phyloP scores from a whole-genome alignment of 2,797 vertebrate species.

The Silurus aristotelis region DNA sequence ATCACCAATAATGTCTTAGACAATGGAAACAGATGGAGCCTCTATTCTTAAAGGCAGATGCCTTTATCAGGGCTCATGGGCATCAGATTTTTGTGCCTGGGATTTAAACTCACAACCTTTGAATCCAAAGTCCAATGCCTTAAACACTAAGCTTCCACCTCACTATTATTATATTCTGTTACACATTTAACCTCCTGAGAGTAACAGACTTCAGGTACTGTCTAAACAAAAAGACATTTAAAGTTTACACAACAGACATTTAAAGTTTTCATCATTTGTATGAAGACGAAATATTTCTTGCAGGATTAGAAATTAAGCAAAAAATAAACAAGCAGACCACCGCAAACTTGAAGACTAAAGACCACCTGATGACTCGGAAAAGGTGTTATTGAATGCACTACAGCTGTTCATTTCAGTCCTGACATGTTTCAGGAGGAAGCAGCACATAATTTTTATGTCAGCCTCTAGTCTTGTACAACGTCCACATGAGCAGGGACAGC shows the following conservation, averaged over 20 bases:
- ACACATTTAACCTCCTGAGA: conserved; percentile 44
- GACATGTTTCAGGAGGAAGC: conserved; percentile 22
- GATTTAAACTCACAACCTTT: no score
- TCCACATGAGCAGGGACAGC: not conserved
- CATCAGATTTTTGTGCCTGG: no score
- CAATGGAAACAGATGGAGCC: not conserved
- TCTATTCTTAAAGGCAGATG: not conserved
- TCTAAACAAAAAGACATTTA: conserved; percentile 52
- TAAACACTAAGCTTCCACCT: no score
- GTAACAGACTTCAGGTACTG: conserved; percentile 24
- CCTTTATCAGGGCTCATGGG: no score
- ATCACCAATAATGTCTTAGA: not conserved
- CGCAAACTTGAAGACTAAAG: conserved; percentile 45
- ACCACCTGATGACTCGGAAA: conserved; percentile 55
- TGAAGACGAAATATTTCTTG: conserved; percentile 56
- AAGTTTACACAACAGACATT: conserved; percentile 49
- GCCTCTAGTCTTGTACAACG: not conserved
- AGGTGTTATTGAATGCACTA: conserved; percentile 60
- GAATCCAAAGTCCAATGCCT: no score
- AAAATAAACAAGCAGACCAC: conserved; percentile 46
- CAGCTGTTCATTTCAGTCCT: conserved; percentile 65
- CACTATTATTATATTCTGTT: conserved; percentile 20
- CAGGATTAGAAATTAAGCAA: conserved; percentile 48
- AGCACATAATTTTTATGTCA: not conserved
- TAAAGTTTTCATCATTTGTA: conserved; percentile 43